Base-by-base conservation (phyloP, 2,797 vertebrate species). In the Muscicapa striata region DNA sequence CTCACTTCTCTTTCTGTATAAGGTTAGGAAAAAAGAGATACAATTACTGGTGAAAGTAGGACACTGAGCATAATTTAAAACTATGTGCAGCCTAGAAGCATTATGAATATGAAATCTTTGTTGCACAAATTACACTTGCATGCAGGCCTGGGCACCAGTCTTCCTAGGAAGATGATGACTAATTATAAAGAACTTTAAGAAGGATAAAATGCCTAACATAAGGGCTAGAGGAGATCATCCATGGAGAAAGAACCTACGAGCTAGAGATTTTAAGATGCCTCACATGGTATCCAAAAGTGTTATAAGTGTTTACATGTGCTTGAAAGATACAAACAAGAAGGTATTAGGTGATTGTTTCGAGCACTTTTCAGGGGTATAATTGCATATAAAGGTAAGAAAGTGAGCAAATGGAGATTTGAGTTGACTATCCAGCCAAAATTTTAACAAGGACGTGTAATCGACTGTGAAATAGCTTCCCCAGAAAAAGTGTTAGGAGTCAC, bases 381-480 rank as follows among this genome's bases (percentile, higher is more conserved):
- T 96, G 89, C 72, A 76, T 91, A 41, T 87, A 94, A 94, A 91
- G 79, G 83, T 72, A 95, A 84, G 94, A 97, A 96, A 96, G 76
- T 84, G 84, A 96, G 83, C 52, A 82, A 94, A 67, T 0, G 16
- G 91, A 92, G 96, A 95, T 96, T 89, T 85, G 86, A 91, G 41
- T 66, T 95, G 78, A 96, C 70, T 96, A 95, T 75, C 88, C 85
- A 91, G 89, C 51, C 86, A 96, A 96, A 88, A 94, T 96, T 96
- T 96, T 97, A 97, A 97, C 81, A 97, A 84, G 75, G 76, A 90
- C 21, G 21, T 95, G 70, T 95, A 96, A 97, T 89, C 91, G 68
- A 93, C 85, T 97, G 95, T 96, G 91, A 97, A 98, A 97, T 95
- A 96, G 74, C 93, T 95, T 97, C 86, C 81, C 86, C 67, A 68